Base-by-base conservation (phyloP, 2,113 vertebrate species). In the Notothenia rossii region DNA sequence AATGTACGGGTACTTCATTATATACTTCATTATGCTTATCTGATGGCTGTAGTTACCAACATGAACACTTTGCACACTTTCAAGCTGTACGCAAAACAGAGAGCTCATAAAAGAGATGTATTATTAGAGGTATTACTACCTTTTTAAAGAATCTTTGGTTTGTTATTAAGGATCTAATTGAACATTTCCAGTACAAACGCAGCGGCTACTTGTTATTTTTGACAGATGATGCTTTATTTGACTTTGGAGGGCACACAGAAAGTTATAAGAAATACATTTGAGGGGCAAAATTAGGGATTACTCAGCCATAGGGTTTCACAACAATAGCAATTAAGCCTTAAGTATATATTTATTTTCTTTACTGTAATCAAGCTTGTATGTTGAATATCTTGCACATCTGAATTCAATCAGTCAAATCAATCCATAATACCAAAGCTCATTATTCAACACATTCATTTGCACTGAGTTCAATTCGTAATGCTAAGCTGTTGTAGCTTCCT, bases 41-140 rank as follows among this genome's bases (percentile, higher is more conserved):
- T 64, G 58, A 75, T 45, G 60, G 29, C 43, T 75, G 61, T 46
- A 22, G 65, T 71, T 61, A 45, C 33, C 3, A 66, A 56, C 7
- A 75, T 29, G 58, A 50, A 22, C 33, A 17, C 46, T 60, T 67
- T 80, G 22, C 48, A 60, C 12, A 50, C 15, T 6, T 40, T 40
- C 17, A 61, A 20, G 43, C 71, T 68, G 58, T 18, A 48, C 56
- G 13, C 46, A 61, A 66, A 82, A 71, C 70, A 56, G 64, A 79
- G 54, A 22, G 3, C 17, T 54, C n/a, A 50, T 50, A 25, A 71
- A 56, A 15, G 14, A 12, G 58, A 63, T 7, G 15, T 49, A 22
- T 49, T 36, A 58, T 65, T n/a, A n/a, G 51, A 72, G n/a, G 20
- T 36, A 60, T 60, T 25, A 20, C 48, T 3, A 6, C 14, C 1